These are phyloP conservation scores for Hylia prasina DNA, from an alignment of 2,113 vertebrate species.

Conservation along the genomic window DNA sequence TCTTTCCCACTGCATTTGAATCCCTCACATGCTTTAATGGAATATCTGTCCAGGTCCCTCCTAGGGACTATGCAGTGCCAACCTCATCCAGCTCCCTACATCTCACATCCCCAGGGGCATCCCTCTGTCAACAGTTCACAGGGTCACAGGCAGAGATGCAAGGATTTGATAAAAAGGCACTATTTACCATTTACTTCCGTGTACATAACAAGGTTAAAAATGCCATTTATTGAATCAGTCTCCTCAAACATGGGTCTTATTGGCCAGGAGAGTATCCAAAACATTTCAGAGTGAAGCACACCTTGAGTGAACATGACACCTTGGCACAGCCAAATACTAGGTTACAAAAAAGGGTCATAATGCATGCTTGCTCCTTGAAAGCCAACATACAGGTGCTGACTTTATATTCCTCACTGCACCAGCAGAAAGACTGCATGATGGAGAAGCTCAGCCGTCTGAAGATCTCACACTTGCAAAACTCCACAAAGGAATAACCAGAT, in stretches of 20 bases:
- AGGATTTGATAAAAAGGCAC: neutral
- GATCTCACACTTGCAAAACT: neutral
- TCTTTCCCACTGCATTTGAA: neutral
- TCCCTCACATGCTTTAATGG: neutral
- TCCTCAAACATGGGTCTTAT: neutral
- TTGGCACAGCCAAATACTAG: neutral
- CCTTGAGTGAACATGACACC: neutral
- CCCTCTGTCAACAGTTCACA: neutral
- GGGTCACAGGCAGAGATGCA: neutral
- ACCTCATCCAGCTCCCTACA: neutral
- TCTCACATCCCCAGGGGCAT: neutral
- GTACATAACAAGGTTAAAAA: neutral
- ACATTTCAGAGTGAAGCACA: neutral
- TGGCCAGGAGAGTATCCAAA: neutral
- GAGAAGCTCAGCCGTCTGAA: neutral
- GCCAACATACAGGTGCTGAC: neutral
- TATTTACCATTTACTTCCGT: neutral
- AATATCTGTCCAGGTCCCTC: neutral
- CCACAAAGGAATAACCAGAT: neutral
- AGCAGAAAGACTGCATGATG: neutral
- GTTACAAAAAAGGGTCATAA: neutral
- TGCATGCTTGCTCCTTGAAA: neutral
- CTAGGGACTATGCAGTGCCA: neutral
- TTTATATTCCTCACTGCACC: accelerated
- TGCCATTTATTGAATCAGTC: neutral